Evolutionary conservation across 2,888 invertebrate species (phyloP).

Genomic region (Omphaloscelis lunosa): DNA sequence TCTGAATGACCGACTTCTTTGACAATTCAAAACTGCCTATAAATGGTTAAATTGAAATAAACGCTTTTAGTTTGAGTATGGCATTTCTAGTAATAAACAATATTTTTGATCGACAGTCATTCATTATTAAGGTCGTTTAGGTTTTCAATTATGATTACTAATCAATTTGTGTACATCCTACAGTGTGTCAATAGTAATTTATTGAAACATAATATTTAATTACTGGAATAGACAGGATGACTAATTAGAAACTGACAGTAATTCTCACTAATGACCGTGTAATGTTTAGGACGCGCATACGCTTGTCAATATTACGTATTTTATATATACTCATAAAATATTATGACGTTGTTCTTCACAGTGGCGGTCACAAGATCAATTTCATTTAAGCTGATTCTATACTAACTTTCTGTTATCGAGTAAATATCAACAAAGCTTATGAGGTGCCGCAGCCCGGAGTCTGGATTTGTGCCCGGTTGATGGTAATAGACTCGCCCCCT

Average conservation of each 20-base stretch:
- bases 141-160: constrained; percentile 19
- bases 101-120: not conserved
- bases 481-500: not conserved
- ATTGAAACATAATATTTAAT: constrained; percentile 53
- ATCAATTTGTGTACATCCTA: constrained; percentile 38
- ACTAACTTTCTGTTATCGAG: constrained; percentile 15
- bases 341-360: constrained; percentile 3
- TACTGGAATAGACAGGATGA: constrained; percentile 61
- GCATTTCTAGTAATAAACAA: not conserved
- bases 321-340: constrained; percentile 19
- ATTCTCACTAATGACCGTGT: constrained; percentile 52
- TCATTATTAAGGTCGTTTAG: not conserved
- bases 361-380: constrained; percentile 21
- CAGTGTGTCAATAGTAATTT: constrained; percentile 49
- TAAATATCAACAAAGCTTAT: constrained; percentile 9
- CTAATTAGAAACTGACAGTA: constrained; percentile 61
- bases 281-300: constrained; percentile 20
- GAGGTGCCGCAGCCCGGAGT: not conserved
- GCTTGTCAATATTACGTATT: constrained; percentile 50
- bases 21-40: not conserved
- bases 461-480: not conserved
- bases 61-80: not conserved
- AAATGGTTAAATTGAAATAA: not conserved
- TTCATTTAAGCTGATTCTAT: not conserved
- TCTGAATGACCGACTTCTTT: not conserved